phyloP scores from a whole-genome alignment of 2,113 vertebrate species.

The Mormyrus iriodes region DNA sequence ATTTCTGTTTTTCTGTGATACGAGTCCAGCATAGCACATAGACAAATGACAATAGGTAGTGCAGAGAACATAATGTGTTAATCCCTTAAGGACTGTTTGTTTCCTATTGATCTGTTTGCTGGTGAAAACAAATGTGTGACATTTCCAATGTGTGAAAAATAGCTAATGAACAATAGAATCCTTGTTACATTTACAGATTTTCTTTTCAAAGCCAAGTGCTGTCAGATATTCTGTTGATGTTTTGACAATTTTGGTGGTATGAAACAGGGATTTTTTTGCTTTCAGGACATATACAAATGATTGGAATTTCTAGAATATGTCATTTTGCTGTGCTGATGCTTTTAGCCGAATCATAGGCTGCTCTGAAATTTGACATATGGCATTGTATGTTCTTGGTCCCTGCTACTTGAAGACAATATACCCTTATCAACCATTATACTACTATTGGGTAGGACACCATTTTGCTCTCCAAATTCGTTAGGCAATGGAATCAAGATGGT shows the following conservation, averaged over 20 bases:
- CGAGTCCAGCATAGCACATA: neutral
- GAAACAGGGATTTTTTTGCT: neutral
- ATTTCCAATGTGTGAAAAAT: neutral
- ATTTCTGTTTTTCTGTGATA: neutral
- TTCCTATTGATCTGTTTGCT: neutral
- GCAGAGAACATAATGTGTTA: neutral
- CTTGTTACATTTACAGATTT: neutral
- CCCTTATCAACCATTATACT: neutral
- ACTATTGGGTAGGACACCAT: neutral
- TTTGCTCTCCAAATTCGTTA: neutral
- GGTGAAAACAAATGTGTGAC: neutral
- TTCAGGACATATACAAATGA: neutral
- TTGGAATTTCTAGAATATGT: neutral
- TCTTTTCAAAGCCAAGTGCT: neutral
- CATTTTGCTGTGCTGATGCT: neutral
- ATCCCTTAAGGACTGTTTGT: constrained; percentile 8
- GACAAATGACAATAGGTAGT: neutral
- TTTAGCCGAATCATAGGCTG: neutral
- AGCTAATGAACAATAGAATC: constrained; percentile 7
- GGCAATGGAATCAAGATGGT: neutral
- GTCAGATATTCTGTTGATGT: neutral
- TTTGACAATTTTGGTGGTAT: neutral
- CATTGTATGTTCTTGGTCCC: neutral
- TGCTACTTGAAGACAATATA: neutral
- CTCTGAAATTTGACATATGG: neutral